Evolutionary conservation across 2,888 invertebrate genomes (phyloP).

Genomic region (Gymnocheta viridis): DNA sequence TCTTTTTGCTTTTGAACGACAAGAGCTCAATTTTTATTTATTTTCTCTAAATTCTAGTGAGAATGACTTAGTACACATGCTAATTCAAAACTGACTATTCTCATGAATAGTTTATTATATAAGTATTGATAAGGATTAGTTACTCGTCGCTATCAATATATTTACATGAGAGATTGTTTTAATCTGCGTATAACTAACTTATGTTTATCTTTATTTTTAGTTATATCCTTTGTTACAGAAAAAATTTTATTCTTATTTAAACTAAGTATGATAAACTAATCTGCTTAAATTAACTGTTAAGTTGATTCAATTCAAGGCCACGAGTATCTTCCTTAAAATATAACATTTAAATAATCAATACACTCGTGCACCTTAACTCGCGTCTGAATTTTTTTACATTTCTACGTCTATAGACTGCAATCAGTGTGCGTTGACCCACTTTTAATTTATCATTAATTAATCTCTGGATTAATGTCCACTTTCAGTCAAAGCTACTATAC

Average conservation of each 20-base stretch:
- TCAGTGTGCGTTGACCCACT: background rate
- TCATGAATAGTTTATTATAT: background rate
- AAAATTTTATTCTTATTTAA: background rate
- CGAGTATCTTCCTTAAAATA: too few relatives aligned
- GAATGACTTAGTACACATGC: slow-evolving; percentile 9
- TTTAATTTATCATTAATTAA: slow-evolving; percentile 20
- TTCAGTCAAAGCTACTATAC: too few relatives aligned
- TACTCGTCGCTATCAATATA: background rate
- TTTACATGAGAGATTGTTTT: background rate
- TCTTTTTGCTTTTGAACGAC: background rate
- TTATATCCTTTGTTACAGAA: background rate
- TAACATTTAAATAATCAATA: too few relatives aligned
- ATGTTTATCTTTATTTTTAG: background rate
- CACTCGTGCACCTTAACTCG: too few relatives aligned
- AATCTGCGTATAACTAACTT: too few relatives aligned
- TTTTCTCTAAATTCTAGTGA: slow-evolving; percentile 1
- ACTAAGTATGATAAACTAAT: background rate
- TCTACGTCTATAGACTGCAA: background rate
- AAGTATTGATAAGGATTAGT: slow-evolving; percentile 3
- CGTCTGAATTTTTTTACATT: background rate
- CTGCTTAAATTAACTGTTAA: slow-evolving; percentile 1
- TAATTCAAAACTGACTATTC: background rate
- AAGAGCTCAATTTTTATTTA: background rate
- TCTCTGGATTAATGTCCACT: background rate
- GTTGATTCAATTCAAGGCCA: slow-evolving; percentile 3